These are phyloP conservation scores for Pao palembangensis DNA, from an alignment of 2,113 vertebrate species.

Conservation along the genomic window DNA sequence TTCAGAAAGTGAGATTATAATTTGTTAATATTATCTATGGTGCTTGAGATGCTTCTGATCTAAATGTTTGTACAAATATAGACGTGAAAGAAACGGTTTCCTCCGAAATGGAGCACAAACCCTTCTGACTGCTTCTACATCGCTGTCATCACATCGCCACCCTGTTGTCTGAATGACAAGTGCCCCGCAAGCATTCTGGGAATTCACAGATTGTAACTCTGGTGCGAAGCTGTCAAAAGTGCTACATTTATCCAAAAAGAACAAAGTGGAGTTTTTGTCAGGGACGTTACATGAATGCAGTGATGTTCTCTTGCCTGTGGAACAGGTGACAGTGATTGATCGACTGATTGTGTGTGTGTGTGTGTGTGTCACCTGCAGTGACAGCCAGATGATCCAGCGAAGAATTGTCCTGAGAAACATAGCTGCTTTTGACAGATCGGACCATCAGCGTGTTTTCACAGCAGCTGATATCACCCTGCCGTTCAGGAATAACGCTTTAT, in stretches of 20 bases:
- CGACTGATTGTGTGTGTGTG: not conserved
- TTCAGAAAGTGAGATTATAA: slow-evolving; percentile 56
- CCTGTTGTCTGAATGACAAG: slow-evolving; percentile 16
- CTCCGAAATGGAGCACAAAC: slow-evolving; percentile 45
- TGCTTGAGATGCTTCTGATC: slow-evolving; percentile 79
- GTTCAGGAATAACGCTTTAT: slow-evolving; percentile 76
- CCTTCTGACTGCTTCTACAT: slow-evolving; percentile 61
- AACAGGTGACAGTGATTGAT: slow-evolving; percentile 3
- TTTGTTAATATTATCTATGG: slow-evolving; percentile 73
- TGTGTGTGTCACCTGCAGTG: slow-evolving; percentile 2
- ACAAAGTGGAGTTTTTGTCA: not conserved
- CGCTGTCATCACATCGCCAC: slow-evolving; percentile 29
- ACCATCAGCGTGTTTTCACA: slow-evolving; percentile 8
- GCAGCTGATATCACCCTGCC: slow-evolving; percentile 21
- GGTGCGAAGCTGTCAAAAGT: slow-evolving; percentile 27
- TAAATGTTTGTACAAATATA: slow-evolving; percentile 76
- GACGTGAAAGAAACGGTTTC: slow-evolving; percentile 62
- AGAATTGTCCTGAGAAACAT: slow-evolving; percentile 9
- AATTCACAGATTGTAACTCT: slow-evolving; percentile 4
- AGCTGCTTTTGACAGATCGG: slow-evolving; percentile 27
- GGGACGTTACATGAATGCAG: slow-evolving; percentile 4
- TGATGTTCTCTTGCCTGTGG: slow-evolving; percentile 3
- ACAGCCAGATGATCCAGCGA: slow-evolving; percentile 5
- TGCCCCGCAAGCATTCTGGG: slow-evolving; percentile 46
- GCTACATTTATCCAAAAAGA: slow-evolving; percentile 4